These are phyloP conservation scores for Brachyhypopomus gauderio DNA, from an alignment of 2,113 vertebrate genomes.

Conservation along the genomic window DNA sequence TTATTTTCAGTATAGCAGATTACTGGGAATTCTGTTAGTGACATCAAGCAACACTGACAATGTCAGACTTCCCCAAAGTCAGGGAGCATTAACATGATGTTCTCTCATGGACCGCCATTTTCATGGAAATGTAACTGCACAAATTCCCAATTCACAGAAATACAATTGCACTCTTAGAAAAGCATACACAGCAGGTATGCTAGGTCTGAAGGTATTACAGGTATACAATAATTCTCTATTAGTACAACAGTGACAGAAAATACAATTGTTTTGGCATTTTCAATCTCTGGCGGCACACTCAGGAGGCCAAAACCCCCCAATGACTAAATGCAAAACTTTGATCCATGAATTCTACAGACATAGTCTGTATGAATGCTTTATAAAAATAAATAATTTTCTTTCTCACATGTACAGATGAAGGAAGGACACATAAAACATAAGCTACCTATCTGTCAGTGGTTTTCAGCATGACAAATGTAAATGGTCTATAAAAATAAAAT, in stretches of 20 bases:
- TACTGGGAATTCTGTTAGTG: conserved; percentile 20
- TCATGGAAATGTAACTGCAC: neutral
- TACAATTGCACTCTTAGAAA: neutral
- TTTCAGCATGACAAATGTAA: conserved; percentile 17
- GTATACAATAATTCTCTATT: neutral
- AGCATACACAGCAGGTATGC: neutral
- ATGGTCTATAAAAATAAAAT: conserved; percentile 34
- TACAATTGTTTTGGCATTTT: neutral
- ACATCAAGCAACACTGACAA: neutral
- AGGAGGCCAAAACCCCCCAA: neutral
- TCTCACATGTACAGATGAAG: conserved; percentile 20
- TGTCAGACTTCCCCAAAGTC: conserved; percentile 3
- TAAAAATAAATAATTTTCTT: conserved; percentile 54
- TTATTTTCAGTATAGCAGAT: conserved; percentile 30
- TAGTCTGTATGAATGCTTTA: conserved; percentile 35
- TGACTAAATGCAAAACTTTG: conserved; percentile 22
- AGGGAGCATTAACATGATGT: conserved; percentile 12
- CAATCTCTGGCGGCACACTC: neutral
- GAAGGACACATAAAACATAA: neutral
- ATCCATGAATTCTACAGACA: conserved; percentile 30
- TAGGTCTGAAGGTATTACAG: neutral
- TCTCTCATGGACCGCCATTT: neutral
- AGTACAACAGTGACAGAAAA: conserved; percentile 1
- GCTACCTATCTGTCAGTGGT: neutral
- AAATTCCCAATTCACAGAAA: neutral